Base-by-base conservation (phyloP, 2,113 vertebrate genomes). In the Leucopternis melanops region DNA sequence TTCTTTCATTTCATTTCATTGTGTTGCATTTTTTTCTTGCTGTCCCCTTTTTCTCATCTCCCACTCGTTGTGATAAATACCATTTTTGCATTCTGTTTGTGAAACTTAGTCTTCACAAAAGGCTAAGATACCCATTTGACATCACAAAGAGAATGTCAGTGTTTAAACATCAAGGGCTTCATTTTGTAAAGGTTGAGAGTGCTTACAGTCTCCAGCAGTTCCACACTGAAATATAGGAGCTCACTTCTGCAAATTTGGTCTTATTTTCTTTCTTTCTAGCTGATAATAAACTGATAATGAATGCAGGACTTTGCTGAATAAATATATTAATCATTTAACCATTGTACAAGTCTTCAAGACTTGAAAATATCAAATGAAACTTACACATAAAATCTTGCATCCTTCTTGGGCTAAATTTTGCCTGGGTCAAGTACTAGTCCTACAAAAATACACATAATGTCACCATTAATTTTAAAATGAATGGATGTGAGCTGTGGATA, bases 61-160 rank as follows among this genome's bases (percentile, higher is more conserved):
- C 21, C 32, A 29, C 31, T 96, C 47, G 66, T 65, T 94, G 80
- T 90, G 88, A 95, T 92, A 95, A 95, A 92, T 92, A 73, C 72
- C 45, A 32, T 71, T 90, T 96, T 93, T 94, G 84, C 91, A 92
- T 93, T 95, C 80, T 96, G 92, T 95, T 96, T 96, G 79, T 95
- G 81, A 25, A 47, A 81, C 49, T 74, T 78, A 67, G 66, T 10
- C 50, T 81, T 75, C 69, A 75, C 49, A 88, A 85, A 95, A 95
- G 90, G 89, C 71, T 50, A 69, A 94, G 95, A 79, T 66, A 63
- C 72, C 61, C 70, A 40, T 81, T 61, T 94, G 91, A 93, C 83
- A 91, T 49, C 82, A 49, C 66, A 94, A 86, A 93, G 77, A 62
- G 57, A 78, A 91, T 87, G 89, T 67, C 67, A 34, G 38, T 79